Evolutionary conservation across 2,888 invertebrate species (phyloP), one percentile per base, ranked within the genome.

Genomic region (Drosophila mayaguana): DNA sequence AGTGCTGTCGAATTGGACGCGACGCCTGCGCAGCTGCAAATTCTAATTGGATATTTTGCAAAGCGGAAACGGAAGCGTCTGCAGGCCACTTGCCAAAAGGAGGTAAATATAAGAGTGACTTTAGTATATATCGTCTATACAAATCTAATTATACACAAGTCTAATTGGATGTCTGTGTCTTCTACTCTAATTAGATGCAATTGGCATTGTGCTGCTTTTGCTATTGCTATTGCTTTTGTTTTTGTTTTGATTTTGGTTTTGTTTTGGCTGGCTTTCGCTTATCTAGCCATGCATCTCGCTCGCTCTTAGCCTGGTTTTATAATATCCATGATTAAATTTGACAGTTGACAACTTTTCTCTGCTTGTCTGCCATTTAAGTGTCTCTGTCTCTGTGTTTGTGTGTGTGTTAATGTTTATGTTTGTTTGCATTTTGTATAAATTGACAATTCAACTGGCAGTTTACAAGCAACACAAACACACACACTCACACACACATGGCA

Each of bases 311-410:
- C 63, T 32, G 46, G 54, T 72, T 88, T 85, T 81, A 70, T 79
- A 72, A 73, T 75, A 79, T 64, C 62, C 70, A 80, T 83, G 89
- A 89, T 89, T 83, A 79, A 81, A 87, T 83, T 85, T 89, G 84
- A 89, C 84, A 85, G 81, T 81, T 83, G 89, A 87, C 89, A 89
- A 79, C 75, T 68, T 87, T 79, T 87, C 69, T 77, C 48, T 86
- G 68, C 76, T 75, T 70, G 68, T 79, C 78, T 70, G 72, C 65
- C 78, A 51, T 16, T 38, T 38, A 16, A 63, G 59, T 22, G 45
- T 78, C 55, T 78, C 48, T 73, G 48, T 62, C 45, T 76, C 62
- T 72, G 42, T 28, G 32, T 20, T 4, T n/a, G 40, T 54, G 40
- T 40, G n/a, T 12, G 57, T 66, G 51, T 71, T 61, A 46, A 38